Evolutionary conservation across 2,113 vertebrate genomes (phyloP).

Genomic region (Ageneiosus marmoratus): DNA sequence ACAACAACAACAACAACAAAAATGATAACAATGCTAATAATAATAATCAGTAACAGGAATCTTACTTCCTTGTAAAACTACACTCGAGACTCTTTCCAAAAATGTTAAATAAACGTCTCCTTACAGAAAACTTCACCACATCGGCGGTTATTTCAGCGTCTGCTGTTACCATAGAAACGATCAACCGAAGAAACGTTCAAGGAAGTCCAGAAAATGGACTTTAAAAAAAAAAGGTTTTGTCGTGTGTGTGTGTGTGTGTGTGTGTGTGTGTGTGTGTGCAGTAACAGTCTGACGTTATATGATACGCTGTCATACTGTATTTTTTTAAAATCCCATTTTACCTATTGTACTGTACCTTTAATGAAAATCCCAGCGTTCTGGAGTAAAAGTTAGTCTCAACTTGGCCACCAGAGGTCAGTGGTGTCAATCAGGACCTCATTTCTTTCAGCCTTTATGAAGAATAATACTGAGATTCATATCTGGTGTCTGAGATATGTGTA

Average conservation of each 20-base stretch:
- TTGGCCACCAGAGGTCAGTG: slow-evolving; percentile 20
- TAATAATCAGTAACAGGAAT: background rate
- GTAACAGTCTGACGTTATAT: too few species aligned
- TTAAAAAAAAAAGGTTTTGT: too few species aligned
- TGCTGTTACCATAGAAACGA: background rate
- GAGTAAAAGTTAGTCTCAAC: background rate
- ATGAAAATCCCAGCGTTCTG: background rate
- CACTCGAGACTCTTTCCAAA: background rate
- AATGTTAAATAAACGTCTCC: background rate
- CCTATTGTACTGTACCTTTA: too few species aligned
- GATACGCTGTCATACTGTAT: too few species aligned
- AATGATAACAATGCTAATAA: too few species aligned
- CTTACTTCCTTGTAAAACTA: background rate
- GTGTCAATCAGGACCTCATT: background rate
- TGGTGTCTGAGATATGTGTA: too few species aligned
- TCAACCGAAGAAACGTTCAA: background rate
- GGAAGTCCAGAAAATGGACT: background rate
- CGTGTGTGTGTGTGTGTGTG: too few species aligned
- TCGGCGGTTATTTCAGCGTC: too few species aligned
- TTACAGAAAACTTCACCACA: background rate
- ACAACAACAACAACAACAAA: too few species aligned
- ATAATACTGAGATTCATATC: background rate
- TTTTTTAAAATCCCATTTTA: too few species aligned
- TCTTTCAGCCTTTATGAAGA: background rate
- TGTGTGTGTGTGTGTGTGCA: background rate